Evolutionary conservation across 2,797 vertebrate species (phyloP).

Genomic region (Pteropus rufus): DNA sequence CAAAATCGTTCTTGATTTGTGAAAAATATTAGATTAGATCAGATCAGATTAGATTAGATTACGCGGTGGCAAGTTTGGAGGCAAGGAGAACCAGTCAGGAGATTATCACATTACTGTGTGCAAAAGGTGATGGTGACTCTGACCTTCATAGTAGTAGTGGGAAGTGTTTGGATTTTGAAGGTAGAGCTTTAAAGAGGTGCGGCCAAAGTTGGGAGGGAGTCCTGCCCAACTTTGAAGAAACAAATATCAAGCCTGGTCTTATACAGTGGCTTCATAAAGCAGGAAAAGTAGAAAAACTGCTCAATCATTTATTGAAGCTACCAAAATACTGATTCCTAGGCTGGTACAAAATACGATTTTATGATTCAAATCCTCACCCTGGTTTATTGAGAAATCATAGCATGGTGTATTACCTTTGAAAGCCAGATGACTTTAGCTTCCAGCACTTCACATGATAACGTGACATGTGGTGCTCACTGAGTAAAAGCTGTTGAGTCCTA

Average conservation of each 20-base stretch:
- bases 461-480: not conserved
- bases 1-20: not conserved
- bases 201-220: too few species aligned
- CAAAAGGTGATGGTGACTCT: not conserved
- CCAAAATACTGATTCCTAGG: too few species aligned
- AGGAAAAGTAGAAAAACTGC: too few species aligned
- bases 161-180: not conserved
- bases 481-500: not conserved
- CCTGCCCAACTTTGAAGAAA: too few species aligned
- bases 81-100: not conserved
- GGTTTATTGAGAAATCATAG: not conserved
- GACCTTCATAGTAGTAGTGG: not conserved
- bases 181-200: not conserved
- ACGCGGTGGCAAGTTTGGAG: not conserved
- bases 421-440: not conserved
- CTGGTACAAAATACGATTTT: not conserved
- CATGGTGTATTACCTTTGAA: not conserved
- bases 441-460: not conserved
- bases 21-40: not conserved
- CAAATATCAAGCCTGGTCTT: too few species aligned
- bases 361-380: not conserved
- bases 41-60: not conserved
- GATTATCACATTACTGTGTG: too few species aligned
- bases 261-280: too few species aligned
- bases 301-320: too few species aligned